Percentiles rank a stretch among this genome's conserved stretches.
These are phyloP conservation scores for Ageneiosus marmoratus DNA, from an alignment of 2,113 vertebrate species.

Conservation along the genomic window DNA sequence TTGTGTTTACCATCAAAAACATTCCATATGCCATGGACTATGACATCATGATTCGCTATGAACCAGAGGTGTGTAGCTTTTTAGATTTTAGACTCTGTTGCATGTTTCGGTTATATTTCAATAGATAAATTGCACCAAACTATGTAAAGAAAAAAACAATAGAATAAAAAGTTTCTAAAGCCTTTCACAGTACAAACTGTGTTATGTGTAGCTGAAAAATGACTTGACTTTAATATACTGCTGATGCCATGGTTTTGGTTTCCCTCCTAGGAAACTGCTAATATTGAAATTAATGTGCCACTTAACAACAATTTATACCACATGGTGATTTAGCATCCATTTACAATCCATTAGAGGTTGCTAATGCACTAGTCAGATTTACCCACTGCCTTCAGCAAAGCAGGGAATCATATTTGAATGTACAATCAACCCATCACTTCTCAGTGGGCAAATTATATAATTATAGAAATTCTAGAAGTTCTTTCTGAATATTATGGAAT, in stretches of 20 bases:
- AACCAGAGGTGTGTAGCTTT: constrained; percentile 78
- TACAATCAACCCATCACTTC: not conserved
- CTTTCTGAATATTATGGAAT: not conserved
- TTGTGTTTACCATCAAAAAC: constrained; percentile 78
- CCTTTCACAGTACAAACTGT: not conserved
- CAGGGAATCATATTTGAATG: not conserved
- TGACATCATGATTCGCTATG: constrained; percentile 82
- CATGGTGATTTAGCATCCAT: not conserved
- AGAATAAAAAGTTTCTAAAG: no score
- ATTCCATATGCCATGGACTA: constrained; percentile 85
- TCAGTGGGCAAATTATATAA: no score
- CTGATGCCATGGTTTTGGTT: not conserved
- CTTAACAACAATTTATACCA: not conserved
- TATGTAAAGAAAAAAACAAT: not conserved
- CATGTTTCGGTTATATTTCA: not conserved
- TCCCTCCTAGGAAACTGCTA: not conserved
- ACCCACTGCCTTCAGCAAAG: not conserved
- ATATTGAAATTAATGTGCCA: not conserved
- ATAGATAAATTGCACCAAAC: not conserved
- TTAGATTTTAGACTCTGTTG: not conserved
- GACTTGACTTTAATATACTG: not conserved
- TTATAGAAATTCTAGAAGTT: not conserved
- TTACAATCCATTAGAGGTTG: not conserved
- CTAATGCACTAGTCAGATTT: not conserved
- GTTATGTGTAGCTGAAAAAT: not conserved